Evolutionary conservation across 1,140 invertebrate genomes (phyloP).

Genomic region (Cryptotermes secundus): DNA sequence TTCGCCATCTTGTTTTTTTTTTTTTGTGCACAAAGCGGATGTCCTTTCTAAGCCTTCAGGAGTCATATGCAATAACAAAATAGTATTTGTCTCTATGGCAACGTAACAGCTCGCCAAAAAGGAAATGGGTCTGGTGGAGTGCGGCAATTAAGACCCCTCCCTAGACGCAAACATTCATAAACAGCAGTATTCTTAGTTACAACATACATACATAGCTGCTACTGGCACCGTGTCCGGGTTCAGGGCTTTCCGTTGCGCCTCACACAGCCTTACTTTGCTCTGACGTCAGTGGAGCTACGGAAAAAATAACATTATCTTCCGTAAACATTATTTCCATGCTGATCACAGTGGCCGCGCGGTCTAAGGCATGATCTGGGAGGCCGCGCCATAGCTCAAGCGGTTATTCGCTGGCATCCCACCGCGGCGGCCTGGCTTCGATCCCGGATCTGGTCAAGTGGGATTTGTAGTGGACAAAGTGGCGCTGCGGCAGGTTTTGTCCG

Average conservation of each 20-base stretch:
- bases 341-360: too few species aligned
- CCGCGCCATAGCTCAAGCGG: too few species aligned
- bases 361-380: too few species aligned
- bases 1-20: neutral
- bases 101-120: neutral
- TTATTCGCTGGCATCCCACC: too few species aligned
- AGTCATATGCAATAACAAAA: neutral
- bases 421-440: too few species aligned
- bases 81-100: neutral
- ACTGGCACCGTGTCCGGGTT: neutral
- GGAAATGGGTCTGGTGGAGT: neutral
- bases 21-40: neutral
- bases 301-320: neutral
- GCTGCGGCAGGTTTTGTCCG: too few species aligned
- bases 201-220: neutral
- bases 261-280: neutral
- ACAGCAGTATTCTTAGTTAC: neutral
- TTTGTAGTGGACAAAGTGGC: too few species aligned
- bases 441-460: too few species aligned
- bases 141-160: neutral
- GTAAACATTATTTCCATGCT: too few species aligned
- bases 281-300: neutral
- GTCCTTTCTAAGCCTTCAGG: neutral
- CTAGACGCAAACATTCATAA: conserved; percentile 7
- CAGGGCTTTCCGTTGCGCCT: neutral